A percentile compares a stretch with the other conserved stretches of the same genome.
Conservation (phyloP, 1,140 invertebrate genomes). For the Tetraneura akinire region DNA sequence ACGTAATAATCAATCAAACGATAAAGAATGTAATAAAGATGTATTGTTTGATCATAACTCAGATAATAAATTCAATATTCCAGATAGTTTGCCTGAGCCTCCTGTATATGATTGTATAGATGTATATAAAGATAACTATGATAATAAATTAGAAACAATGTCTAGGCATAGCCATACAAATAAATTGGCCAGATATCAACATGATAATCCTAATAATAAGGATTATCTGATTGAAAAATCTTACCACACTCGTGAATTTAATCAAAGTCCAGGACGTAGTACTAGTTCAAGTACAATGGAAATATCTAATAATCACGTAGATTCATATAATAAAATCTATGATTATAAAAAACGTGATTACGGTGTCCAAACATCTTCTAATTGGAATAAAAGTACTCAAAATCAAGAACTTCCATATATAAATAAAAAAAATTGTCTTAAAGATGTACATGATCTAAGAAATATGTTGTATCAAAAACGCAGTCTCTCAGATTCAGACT, state of each 20-base stretch:
- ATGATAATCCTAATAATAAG: not conserved
- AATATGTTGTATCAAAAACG: conserved; percentile 17
- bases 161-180: not conserved
- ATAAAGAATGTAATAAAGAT: not conserved
- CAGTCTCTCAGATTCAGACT: not conserved
- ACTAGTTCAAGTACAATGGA: not conserved
- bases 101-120: conserved; percentile 19
- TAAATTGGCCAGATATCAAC: not conserved
- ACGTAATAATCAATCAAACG: not conserved
- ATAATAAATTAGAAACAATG: not conserved
- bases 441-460: conserved; percentile 19
- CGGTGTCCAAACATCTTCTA: not conserved
- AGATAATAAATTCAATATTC: conserved; percentile 7
- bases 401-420: not conserved
- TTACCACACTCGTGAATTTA: not conserved
- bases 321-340: conserved; percentile 18
- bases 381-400: not conserved
- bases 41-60: conserved; percentile 2
- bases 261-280: conserved; percentile 3
- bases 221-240: not conserved
- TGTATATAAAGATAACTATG: not conserved
- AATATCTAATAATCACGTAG: not conserved
- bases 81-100: conserved; percentile 35
- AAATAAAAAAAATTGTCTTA: not conserved
- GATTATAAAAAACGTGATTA: not conserved